Conservation (phyloP, 2,113 vertebrate genomes). For the Pampusana beccarii region DNA sequence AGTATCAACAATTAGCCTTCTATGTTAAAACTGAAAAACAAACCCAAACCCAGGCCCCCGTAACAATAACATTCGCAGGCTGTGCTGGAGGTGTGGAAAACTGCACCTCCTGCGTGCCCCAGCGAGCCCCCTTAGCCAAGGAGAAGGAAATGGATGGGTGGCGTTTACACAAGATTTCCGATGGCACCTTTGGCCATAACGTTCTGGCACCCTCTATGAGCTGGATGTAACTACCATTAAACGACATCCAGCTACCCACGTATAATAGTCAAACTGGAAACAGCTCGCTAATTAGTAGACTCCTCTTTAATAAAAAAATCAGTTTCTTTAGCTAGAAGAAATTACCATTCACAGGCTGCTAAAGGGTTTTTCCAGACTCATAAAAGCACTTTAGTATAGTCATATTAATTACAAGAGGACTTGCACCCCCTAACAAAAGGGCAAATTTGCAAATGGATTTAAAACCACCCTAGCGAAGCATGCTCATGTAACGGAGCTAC, state of each 20-base stretch:
- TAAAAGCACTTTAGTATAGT: slow-evolving; percentile 51
- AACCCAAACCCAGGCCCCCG: too few relatives aligned
- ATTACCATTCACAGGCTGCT: neutral
- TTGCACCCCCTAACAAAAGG: slow-evolving; percentile 36
- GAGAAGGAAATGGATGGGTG: neutral
- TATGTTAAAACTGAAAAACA: neutral
- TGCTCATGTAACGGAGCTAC: slow-evolving; percentile 21
- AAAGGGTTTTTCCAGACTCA: slow-evolving; percentile 32
- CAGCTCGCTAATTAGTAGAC: neutral
- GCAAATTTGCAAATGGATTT: slow-evolving; percentile 57
- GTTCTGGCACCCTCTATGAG: neutral
- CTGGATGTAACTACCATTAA: neutral
- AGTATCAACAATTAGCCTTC: neutral
- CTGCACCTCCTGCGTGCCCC: neutral
- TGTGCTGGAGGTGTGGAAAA: slow-evolving; percentile 27
- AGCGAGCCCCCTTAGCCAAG: neutral
- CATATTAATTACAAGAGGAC: slow-evolving; percentile 50
- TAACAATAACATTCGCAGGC: neutral
- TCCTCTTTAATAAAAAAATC: slow-evolving; percentile 3
- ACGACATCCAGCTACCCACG: neutral
- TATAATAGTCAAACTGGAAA: neutral
- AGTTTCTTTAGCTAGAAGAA: neutral
- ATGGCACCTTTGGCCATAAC: neutral
- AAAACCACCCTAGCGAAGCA: slow-evolving; percentile 34
- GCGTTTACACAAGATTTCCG: neutral